phyloP scores from a whole-genome alignment of 1,140 invertebrate genomes.

The Coboldia fuscipes region DNA sequence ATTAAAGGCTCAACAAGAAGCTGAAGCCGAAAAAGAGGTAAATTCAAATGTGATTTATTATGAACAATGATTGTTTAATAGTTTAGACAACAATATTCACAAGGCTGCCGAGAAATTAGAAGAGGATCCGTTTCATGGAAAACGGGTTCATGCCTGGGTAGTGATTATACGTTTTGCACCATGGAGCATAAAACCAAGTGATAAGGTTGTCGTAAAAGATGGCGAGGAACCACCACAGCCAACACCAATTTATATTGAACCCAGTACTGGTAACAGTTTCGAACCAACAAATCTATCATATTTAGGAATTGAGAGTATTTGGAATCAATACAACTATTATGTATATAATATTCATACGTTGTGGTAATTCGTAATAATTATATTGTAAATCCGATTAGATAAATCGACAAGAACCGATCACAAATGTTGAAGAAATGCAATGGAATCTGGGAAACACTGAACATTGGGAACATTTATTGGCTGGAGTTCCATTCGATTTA shows the following conservation, averaged over 20 bases:
- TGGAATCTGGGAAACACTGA: constrained; percentile 33
- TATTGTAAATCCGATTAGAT: not conserved
- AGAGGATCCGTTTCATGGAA: constrained; percentile 44
- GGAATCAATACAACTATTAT: constrained; percentile 79
- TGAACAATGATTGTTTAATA: constrained; percentile 2
- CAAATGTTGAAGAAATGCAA: constrained; percentile 27
- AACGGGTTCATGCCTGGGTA: constrained; percentile 74
- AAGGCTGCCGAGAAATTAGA: constrained; percentile 47
- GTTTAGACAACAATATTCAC: constrained; percentile 1
- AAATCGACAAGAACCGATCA: constrained; percentile 1
- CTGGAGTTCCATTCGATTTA: constrained; percentile 33
- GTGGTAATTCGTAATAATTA: not conserved
- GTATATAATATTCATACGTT: constrained; percentile 19
- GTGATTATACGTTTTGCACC: constrained; percentile 27
- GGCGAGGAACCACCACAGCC: constrained; percentile 12
- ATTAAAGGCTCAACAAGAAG: constrained; percentile 8
- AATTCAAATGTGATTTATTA: constrained; percentile 2
- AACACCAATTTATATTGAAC: constrained; percentile 55
- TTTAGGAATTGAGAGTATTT: constrained; percentile 58
- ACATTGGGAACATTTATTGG: constrained; percentile 47
- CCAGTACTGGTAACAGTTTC: constrained; percentile 44
- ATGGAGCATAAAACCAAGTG: constrained; percentile 14
- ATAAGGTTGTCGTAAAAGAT: constrained; percentile 10
- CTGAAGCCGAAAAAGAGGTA: constrained; percentile 9
- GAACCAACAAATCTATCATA: constrained; percentile 37